Evolutionary conservation across 2,797 vertebrate genomes (phyloP).

Genomic region (Tympanoctomys barrerae): DNA sequence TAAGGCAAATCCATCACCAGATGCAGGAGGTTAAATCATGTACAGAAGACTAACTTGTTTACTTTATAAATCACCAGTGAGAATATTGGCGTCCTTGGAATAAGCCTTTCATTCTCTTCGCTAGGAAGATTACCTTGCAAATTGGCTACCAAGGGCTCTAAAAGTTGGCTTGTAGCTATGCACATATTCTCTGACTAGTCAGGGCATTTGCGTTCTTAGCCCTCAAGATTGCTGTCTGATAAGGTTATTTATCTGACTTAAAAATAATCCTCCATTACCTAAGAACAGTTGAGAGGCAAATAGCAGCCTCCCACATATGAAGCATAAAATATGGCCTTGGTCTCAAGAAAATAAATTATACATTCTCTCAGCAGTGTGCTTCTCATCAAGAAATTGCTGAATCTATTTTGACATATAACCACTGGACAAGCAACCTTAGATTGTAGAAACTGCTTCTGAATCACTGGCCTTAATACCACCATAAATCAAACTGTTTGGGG

Average conservation of each 20-base stretch:
- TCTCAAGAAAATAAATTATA: constrained; percentile 39
- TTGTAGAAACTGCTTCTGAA: constrained; percentile 58
- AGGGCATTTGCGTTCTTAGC: not conserved
- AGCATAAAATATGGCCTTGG: not conserved
- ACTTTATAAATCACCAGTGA: not conserved
- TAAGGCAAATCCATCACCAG: not conserved
- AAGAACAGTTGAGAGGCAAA: not conserved
- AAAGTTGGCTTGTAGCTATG: constrained; percentile 54
- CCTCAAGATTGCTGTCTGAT: constrained; percentile 24
- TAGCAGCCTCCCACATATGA: not conserved
- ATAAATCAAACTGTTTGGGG: constrained; percentile 66
- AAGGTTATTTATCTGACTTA: constrained; percentile 48
- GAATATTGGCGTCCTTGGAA: not conserved
- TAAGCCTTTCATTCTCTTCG: constrained; percentile 16
- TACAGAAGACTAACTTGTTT: not conserved
- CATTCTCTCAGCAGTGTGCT: not conserved
- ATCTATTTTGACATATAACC: constrained; percentile 66
- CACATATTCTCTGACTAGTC: constrained; percentile 43
- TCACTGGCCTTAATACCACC: constrained; percentile 36
- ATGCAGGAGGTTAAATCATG: not conserved
- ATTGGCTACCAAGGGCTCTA: not conserved
- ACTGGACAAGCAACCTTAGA: constrained; percentile 58
- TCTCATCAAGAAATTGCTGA: constrained; percentile 51
- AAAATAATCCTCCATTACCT: constrained; percentile 4
- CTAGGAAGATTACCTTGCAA: not conserved